Evolutionary conservation across 2,113 vertebrate species (phyloP).

Genomic region (Chunga burmeisteri): DNA sequence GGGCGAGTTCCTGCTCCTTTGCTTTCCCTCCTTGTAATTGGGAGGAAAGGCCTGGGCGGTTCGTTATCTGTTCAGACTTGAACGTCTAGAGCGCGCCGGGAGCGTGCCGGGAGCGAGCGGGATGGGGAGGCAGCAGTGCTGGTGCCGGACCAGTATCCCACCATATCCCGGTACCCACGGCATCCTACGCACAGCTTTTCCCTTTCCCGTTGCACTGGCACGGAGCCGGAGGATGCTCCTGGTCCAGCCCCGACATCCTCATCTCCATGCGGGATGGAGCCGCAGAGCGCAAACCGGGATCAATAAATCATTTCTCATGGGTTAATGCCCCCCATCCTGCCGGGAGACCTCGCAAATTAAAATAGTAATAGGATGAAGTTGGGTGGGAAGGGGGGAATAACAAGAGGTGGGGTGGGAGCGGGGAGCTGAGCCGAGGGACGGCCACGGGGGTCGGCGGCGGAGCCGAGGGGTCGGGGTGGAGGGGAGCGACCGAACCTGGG

Average conservation of each 20-base stretch:
- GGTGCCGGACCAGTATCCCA: neutral
- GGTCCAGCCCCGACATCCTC: no score
- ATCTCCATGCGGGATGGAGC: neutral
- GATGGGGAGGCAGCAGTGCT: neutral
- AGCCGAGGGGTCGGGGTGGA: neutral
- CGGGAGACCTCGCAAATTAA: neutral
- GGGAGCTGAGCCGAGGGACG: neutral
- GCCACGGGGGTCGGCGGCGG: neutral
- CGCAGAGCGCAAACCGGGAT: neutral
- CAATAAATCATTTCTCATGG: neutral
- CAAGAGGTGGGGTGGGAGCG: neutral
- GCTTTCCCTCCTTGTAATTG: neutral
- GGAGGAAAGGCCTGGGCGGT: neutral
- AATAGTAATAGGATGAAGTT: neutral
- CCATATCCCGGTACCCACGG: neutral
- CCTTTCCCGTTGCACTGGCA: neutral
- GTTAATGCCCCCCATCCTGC: neutral
- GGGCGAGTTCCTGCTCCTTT: neutral
- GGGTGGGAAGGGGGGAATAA: neutral
- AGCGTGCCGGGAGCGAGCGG: neutral
- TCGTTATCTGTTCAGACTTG: neutral
- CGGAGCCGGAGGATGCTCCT: neutral
- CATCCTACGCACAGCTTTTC: neutral
- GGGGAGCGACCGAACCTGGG: neutral
- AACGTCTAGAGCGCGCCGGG: neutral